A percentile compares a stretch with the other conserved stretches of the same genome.
Conservation (phyloP, 1,140 invertebrate species). For the Aphis craccivora region DNA sequence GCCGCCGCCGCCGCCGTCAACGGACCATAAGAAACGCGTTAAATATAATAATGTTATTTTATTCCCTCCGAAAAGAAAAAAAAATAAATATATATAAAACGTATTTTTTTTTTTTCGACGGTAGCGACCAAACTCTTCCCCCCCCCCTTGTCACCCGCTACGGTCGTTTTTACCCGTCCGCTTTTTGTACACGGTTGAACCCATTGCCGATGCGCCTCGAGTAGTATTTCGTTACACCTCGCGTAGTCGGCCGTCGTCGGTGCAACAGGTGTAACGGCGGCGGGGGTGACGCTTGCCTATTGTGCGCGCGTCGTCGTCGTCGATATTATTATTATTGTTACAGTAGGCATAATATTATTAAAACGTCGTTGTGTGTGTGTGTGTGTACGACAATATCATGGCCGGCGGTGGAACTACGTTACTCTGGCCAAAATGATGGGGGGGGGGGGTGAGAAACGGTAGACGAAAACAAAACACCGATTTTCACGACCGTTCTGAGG, state of each 20-base stretch:
- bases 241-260: neutral
- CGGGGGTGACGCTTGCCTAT: neutral
- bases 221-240: conserved; percentile 8
- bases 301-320: neutral
- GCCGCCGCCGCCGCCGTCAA: neutral
- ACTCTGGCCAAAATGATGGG: too few relatives aligned
- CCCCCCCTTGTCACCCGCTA: neutral
- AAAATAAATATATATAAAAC: neutral
- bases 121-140: neutral
- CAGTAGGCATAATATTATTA: neutral
- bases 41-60: conserved; percentile 1
- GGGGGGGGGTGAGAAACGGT: too few relatives aligned
- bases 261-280: neutral
- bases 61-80: neutral
- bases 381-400: neutral
- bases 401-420: neutral
- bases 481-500: neutral
- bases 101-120: neutral
- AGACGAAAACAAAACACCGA: neutral
- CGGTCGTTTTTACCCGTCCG: neutral
- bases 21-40: conserved; percentile 11
- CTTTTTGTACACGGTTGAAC: neutral
- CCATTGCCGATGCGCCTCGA: neutral
- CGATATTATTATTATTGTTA: neutral
- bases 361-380: neutral